Percentiles rank a stretch among this genome's conserved stretches.
These are phyloP conservation scores for Neria commutata DNA, from an alignment of 2,888 invertebrate species.

Conservation along the genomic window DNA sequence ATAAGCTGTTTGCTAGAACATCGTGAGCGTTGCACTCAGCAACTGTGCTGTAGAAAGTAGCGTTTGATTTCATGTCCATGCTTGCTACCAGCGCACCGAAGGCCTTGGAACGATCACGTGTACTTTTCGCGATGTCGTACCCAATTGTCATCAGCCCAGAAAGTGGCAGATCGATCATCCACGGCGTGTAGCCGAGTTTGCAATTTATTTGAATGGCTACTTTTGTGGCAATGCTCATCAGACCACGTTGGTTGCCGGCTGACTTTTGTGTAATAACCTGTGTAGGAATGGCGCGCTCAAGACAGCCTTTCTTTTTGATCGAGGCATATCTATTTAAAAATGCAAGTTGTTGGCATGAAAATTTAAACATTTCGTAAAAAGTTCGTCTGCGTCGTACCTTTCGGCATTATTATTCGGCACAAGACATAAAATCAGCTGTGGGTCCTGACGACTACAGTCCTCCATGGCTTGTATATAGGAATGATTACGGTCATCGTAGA, in stretches of 20 bases:
- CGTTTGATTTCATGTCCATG: constrained; percentile 65
- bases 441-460: constrained; percentile 65
- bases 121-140: constrained; percentile 88
- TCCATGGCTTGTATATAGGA: constrained; percentile 71
- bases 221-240: constrained; percentile 87
- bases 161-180: constrained; percentile 77
- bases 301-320: constrained; percentile 84
- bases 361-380: background rate
- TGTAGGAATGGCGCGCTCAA: constrained; percentile 75
- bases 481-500: constrained; percentile 67
- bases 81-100: constrained; percentile 84
- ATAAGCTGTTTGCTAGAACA: constrained; percentile 76
- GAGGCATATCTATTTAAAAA: constrained; percentile 69
- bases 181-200: constrained; percentile 91
- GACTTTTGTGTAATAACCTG: constrained; percentile 64
- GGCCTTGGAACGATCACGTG: constrained; percentile 69
- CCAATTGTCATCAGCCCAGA: constrained; percentile 80
- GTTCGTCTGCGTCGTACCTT: constrained; percentile 55
- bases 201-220: constrained; percentile 92
- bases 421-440: constrained; percentile 72
- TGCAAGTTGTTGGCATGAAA: background rate
- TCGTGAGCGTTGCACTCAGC: constrained; percentile 75
- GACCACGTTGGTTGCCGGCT: constrained; percentile 52
- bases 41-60: constrained; percentile 77
- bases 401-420: constrained; percentile 75